Percentiles rank a stretch among this genome's conserved stretches.
phyloP scores from a whole-genome alignment of 2,113 vertebrate genomes.

The Romanogobio albipinnatus region DNA sequence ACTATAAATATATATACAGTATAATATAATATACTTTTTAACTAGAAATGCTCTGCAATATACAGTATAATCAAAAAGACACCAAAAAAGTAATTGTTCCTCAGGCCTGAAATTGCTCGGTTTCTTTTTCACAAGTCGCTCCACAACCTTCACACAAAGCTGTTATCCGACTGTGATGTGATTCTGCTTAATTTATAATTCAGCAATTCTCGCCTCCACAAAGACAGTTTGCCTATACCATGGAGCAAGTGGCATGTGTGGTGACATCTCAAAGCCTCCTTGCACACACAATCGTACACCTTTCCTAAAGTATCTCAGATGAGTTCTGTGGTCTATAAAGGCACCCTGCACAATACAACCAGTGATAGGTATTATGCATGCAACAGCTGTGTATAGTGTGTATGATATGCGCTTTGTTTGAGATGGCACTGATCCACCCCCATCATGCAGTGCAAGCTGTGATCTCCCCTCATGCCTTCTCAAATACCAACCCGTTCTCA shows the following conservation, averaged over 20 bases:
- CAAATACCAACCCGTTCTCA: too few species aligned
- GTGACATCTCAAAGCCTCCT: constrained; percentile 15
- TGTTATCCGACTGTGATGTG: not conserved
- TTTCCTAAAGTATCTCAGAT: not conserved
- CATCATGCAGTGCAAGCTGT: not conserved
- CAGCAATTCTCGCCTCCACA: not conserved
- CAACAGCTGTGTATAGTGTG: not conserved
- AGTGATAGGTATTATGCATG: not conserved
- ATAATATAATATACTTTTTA: not conserved
- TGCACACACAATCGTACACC: not conserved
- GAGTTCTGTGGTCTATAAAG: not conserved
- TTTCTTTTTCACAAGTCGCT: not conserved
- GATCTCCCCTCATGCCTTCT: not conserved
- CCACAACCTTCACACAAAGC: not conserved
- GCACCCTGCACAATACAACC: not conserved
- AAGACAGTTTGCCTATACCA: not conserved
- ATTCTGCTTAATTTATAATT: constrained; percentile 19
- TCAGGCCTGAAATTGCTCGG: not conserved
- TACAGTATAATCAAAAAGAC: too few species aligned
- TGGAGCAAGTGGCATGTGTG: not conserved
- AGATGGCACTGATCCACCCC: not conserved
- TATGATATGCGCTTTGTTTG: not conserved
- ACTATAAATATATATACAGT: too few species aligned
- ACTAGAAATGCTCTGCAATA: too few species aligned
- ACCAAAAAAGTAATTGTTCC: not conserved